Percentiles rank a stretch among this genome's conserved stretches.
Evolutionary conservation across 2,113 vertebrate species (phyloP).

Genomic region (Glareola pratincola): DNA sequence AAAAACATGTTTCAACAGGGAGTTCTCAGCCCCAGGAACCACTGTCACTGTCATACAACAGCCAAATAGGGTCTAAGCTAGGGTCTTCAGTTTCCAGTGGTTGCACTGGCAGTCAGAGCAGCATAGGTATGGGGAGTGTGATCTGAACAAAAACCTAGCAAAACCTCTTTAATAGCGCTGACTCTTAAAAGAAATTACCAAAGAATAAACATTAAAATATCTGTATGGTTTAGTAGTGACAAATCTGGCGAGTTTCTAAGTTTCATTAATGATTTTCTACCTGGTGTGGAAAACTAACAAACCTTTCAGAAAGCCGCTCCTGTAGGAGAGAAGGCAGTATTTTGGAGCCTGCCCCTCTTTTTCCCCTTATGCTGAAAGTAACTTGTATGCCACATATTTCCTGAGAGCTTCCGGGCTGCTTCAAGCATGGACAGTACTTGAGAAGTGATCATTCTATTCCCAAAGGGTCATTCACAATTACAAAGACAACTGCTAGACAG

Average conservation of each 20-base stretch:
- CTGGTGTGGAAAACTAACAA: not conserved
- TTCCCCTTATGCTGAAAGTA: not conserved
- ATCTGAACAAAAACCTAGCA: not conserved
- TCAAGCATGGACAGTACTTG: not conserved
- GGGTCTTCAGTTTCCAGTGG: not conserved
- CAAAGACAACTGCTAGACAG: not conserved
- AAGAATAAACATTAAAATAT: not conserved
- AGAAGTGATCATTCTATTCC: not conserved
- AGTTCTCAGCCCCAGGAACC: not conserved
- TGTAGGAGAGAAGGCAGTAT: not conserved
- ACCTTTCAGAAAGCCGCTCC: not conserved
- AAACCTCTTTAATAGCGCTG: not conserved
- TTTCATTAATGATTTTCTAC: not conserved
- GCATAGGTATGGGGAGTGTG: not conserved
- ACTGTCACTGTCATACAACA: not conserved
- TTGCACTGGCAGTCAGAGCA: not conserved
- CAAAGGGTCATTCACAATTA: not conserved
- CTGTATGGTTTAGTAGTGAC: not conserved
- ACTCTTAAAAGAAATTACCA: not conserved
- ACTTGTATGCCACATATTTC: fast-evolving
- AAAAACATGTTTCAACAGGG: not conserved
- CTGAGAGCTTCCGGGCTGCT: not conserved
- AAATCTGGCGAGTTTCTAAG: not conserved
- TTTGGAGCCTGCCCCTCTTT: not conserved
- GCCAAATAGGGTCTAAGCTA: not conserved